phyloP scores from a whole-genome alignment of 2,113 vertebrate genomes.

The human (Homo sapiens) region GRCh38 chr3:157847001-157847500 shows the following conservation, averaged over 20 bases:
- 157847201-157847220: neutral
- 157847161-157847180: neutral
- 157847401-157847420: neutral
- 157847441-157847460: neutral
- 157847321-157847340: constrained; percentile 9
- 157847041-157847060: neutral
- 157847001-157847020: neutral
- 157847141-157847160: neutral
- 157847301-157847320: neutral
- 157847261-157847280: neutral
- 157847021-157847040: neutral
- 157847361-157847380: neutral
- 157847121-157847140: neutral
- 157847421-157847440: neutral
- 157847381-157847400: neutral
- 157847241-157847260: neutral
- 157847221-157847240: neutral
- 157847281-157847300: neutral
- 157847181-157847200: neutral
- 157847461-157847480: neutral
- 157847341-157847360: neutral
- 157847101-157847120: neutral
- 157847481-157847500: neutral
- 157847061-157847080: neutral
- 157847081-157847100: no score